A percentile compares a stretch with the other conserved stretches of the same genome.
Conservation (phyloP, 2,888 invertebrate species). For the Aphodius sticticus region DNA sequence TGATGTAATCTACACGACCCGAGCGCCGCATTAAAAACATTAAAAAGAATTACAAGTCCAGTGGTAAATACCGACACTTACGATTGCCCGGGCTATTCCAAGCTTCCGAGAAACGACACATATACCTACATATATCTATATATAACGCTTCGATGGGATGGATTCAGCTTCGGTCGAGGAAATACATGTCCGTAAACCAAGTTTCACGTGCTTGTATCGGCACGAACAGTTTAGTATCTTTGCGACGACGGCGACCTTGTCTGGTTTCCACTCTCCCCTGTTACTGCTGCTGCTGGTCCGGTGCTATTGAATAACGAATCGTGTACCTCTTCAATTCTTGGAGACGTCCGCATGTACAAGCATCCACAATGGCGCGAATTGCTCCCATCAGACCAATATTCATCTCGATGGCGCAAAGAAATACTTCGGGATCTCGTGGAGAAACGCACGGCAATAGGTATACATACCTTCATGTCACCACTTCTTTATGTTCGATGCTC, state of each 20-base stretch:
- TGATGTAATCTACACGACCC: background rate
- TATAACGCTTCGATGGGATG: background rate
- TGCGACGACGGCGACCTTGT: background rate
- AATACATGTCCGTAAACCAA: background rate
- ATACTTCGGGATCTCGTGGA: background rate
- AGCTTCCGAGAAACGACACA: constrained; percentile 4
- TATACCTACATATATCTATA: background rate
- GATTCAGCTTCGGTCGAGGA: background rate
- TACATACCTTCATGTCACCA: background rate
- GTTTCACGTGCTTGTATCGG: constrained; percentile 4
- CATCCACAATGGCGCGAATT: background rate
- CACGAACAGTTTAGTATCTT: constrained; percentile 4
- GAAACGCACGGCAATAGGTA: background rate
- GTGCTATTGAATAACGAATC: background rate
- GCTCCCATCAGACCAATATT: background rate
- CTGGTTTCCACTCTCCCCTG: background rate
- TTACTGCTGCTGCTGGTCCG: background rate
- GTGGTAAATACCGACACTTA: constrained; percentile 4
- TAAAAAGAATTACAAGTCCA: background rate
- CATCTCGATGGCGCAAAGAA: background rate
- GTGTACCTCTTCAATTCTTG: background rate
- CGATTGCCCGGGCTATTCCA: background rate
- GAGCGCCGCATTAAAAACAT: background rate
- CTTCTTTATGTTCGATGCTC: background rate
- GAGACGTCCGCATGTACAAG: background rate